Base-by-base conservation (phyloP, 92 coral and sea anemone genomes). In the Virgularia gustaviana region DNA sequence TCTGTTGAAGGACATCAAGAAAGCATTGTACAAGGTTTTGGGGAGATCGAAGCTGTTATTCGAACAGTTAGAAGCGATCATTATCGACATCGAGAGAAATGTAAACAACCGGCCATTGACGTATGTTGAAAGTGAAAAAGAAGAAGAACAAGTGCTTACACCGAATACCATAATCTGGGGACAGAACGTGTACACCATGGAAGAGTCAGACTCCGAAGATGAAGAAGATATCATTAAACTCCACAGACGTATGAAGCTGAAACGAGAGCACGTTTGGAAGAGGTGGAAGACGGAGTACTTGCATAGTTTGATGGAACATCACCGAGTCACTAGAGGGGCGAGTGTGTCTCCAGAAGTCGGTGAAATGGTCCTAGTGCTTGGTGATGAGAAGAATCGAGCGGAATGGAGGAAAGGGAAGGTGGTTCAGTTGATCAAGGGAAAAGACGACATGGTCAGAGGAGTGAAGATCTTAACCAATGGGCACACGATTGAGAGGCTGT, bases 361-460 rank as follows among this genome's bases (percentile, higher is more conserved):
- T 32, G 84, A 85, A 42, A 52, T 85, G 34, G 79, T 86, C 12
- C 61, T 86, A 4, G 28, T 81, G 13, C 67, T 86, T 19, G 87
- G 87, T 3, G 84, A 86, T 39, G 87, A 73, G 53, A 86, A 86
- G 78, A 86, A 86, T 63, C 15, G 84, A 33, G 68, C 35, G 12
- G 78, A 83, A 51, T 84, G 88, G 85, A 84, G 65, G 78, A 77
- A 76, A 47, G 68, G 71, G 32, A 68, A 74, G 70, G 74, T 81
- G 39, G 39, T 76, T 32, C 33, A 65, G 24, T 72, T 44, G 9
- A 65, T 85, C 36, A 61, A 34, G 38, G 89, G 86, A 16, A 80
- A 68, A 45, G 85, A 84, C 39, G 78, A 38, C 12, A 65, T 79
- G n/a, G 79, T 79, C 19, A 59, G 79, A 28, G 81, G 81, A 33